Evolutionary conservation across 2,113 vertebrate genomes (phyloP).

Genomic region (Mormyrus iriodes): DNA sequence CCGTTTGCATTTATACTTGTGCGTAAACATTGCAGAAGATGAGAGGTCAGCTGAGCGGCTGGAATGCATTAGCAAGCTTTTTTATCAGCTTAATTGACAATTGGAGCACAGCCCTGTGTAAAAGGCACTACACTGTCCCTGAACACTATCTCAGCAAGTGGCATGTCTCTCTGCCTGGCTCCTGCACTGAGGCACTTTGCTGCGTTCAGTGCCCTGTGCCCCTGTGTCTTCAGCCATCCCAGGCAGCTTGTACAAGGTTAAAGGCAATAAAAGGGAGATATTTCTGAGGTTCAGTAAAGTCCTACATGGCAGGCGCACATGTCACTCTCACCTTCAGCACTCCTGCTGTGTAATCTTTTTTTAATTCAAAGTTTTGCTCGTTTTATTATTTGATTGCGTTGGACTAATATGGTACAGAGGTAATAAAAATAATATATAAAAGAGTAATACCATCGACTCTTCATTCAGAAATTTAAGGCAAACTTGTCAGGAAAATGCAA

Average conservation of each 20-base stretch:
- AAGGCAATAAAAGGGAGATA: conserved; percentile 8
- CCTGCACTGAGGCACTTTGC: neutral
- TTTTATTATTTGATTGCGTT: conserved; percentile 42
- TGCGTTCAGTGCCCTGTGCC: neutral
- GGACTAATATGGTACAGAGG: conserved; percentile 55
- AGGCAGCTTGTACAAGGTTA: neutral
- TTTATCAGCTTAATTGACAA: neutral
- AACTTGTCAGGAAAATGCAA: neutral
- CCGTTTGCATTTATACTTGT: neutral
- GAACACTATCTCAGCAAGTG: conserved; percentile 28
- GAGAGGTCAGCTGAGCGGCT: neutral
- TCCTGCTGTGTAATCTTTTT: conserved; percentile 46
- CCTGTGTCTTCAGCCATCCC: conserved; percentile 9
- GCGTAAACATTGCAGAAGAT: neutral
- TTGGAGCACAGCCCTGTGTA: neutral
- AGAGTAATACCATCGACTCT: neutral
- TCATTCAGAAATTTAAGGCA: neutral
- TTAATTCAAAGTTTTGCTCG: conserved; percentile 36
- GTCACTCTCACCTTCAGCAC: conserved; percentile 48
- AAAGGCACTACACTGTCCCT: neutral
- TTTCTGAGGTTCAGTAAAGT: conserved; percentile 39
- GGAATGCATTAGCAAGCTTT: neutral
- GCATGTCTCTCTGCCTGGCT: conserved; percentile 36
- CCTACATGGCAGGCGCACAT: conserved; percentile 47
- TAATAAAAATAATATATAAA: conserved; percentile 59